Conservation (phyloP, 2,797 vertebrate genomes). For the Acridotheres tristis region DNA sequence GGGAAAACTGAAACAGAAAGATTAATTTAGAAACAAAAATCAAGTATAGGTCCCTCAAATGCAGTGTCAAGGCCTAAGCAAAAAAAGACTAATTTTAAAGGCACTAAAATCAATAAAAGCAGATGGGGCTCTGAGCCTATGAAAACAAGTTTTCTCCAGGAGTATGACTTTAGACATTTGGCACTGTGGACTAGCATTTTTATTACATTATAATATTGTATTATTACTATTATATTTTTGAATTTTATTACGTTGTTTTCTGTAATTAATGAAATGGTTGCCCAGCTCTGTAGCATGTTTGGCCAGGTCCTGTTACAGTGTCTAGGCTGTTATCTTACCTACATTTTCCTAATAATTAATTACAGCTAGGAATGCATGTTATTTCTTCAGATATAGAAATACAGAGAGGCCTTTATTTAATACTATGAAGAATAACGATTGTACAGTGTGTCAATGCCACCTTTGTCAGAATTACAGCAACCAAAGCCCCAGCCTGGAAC, state of each 20-base stretch:
- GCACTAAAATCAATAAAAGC: constrained; percentile 43
- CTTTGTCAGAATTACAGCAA: background rate
- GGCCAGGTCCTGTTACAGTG: background rate
- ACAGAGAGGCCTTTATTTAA: background rate
- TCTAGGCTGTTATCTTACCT: background rate
- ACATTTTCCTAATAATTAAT: background rate
- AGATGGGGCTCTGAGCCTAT: constrained; percentile 19
- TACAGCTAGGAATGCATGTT: background rate
- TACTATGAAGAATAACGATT: background rate
- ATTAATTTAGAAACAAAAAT: constrained; percentile 45
- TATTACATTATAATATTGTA: background rate
- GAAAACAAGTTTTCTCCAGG: constrained; percentile 31
- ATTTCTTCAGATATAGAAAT: background rate
- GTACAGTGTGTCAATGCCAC: background rate
- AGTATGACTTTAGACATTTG: constrained; percentile 17
- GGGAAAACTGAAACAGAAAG: constrained; percentile 41
- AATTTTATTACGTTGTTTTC: background rate
- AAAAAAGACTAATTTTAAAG: constrained; percentile 36
- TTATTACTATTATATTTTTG: background rate
- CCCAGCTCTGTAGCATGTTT: background rate
- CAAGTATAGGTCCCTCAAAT: constrained; percentile 1
- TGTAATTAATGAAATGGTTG: background rate
- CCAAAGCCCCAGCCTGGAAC: background rate
- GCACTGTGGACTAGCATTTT: background rate
- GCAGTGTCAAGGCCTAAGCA: constrained; percentile 2